Percentiles rank a stretch among this genome's conserved stretches.
phyloP scores from a whole-genome alignment of 2,888 invertebrate genomes.

The Drosophila melanosoma region DNA sequence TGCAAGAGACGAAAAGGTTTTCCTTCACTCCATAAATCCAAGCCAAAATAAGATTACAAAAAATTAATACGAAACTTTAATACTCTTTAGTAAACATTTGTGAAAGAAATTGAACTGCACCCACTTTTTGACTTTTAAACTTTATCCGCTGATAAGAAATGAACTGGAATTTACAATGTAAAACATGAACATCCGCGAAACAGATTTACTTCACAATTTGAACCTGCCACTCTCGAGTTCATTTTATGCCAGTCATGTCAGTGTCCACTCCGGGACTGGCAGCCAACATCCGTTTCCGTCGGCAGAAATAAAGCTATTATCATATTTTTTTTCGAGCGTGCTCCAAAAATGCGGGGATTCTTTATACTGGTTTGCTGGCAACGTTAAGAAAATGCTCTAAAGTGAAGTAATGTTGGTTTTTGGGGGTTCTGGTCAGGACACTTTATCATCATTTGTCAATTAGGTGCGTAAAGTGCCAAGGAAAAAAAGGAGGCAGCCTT shows the following conservation, averaged over 20 bases:
- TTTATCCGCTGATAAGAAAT: background rate
- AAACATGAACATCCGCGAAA: background rate
- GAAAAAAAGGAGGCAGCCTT: slow-evolving; percentile 25
- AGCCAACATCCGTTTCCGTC: slow-evolving; percentile 78
- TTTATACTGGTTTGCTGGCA: slow-evolving; percentile 8
- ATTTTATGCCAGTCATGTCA: slow-evolving; percentile 64
- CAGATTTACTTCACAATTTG: slow-evolving; percentile 2
- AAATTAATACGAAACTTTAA: slow-evolving; percentile 8
- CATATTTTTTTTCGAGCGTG: slow-evolving; percentile 64
- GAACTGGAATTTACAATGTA: background rate
- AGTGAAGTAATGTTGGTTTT: slow-evolving; percentile 42
- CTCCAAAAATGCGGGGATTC: slow-evolving; percentile 18
- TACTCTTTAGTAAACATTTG: slow-evolving; percentile 31
- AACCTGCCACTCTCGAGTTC: slow-evolving; percentile 32
- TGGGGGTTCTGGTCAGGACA: slow-evolving; percentile 56
- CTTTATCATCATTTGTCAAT: slow-evolving; percentile 81
- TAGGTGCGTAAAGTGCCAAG: slow-evolving; percentile 60
- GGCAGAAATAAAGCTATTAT: slow-evolving; percentile 72
- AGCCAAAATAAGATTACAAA: slow-evolving; percentile 4
- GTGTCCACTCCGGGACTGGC: slow-evolving; percentile 68
- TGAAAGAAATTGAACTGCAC: background rate
- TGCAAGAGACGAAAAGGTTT: slow-evolving; percentile 33
- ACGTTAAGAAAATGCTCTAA: slow-evolving; percentile 55
- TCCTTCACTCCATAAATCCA: slow-evolving; percentile 54
- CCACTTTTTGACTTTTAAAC: background rate